phyloP scores from a whole-genome alignment of 2,113 vertebrate species.

The Corythornis vintsioides region DNA sequence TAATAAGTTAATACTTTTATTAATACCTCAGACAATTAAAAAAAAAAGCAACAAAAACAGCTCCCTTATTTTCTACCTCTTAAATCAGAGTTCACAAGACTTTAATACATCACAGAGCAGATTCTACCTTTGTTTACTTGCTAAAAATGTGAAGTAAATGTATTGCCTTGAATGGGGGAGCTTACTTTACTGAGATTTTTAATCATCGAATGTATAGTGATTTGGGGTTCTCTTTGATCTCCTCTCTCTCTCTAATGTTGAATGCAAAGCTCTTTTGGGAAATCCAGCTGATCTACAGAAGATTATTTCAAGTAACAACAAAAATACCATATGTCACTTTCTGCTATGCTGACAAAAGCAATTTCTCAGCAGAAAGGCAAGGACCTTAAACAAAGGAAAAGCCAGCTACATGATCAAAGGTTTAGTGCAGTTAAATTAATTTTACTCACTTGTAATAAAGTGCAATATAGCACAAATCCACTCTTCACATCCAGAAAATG shows the following conservation, averaged over 20 bases:
- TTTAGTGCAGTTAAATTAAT: constrained; percentile 20
- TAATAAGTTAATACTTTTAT: neutral
- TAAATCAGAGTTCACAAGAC: neutral
- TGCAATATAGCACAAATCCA: neutral
- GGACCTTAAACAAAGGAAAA: neutral
- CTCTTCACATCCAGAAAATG: neutral
- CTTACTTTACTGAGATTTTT: neutral
- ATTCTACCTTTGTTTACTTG: neutral
- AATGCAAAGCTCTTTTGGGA: constrained; percentile 33
- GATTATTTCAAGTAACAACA: constrained; percentile 55
- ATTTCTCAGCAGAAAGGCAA: neutral
- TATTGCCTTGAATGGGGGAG: neutral
- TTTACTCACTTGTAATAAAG: neutral
- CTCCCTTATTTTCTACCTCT: neutral
- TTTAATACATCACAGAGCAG: neutral
- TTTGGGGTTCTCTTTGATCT: constrained; percentile 20
- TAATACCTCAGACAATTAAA: neutral
- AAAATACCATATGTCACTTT: constrained; percentile 45
- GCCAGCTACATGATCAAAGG: neutral
- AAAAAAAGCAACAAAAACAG: neutral
- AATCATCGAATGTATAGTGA: neutral
- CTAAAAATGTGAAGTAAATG: neutral
- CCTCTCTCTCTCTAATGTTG: neutral
- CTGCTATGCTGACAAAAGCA: constrained; percentile 36
- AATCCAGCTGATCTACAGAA: constrained; percentile 51